These are phyloP conservation scores for Hypotaenidia philippensis DNA, from an alignment of 2,797 vertebrate genomes.

Conservation along the genomic window DNA sequence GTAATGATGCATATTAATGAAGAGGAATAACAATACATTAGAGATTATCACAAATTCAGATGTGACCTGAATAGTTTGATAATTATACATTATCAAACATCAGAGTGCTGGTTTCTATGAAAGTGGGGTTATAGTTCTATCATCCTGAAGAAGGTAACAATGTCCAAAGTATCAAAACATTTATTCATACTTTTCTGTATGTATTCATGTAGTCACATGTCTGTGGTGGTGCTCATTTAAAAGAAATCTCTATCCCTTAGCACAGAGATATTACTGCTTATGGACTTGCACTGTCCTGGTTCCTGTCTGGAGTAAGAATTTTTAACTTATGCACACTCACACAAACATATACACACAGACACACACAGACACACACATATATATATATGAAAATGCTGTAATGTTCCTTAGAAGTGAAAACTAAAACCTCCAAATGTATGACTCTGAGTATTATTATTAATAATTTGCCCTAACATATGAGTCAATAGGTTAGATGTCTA, in stretches of 20 bases:
- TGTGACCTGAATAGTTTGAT: not conserved
- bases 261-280: not conserved
- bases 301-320: not conserved
- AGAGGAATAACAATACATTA: not conserved
- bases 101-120: not conserved
- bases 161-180: not conserved
- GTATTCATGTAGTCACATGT: not conserved
- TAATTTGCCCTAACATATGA: not conserved
- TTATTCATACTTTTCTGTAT: not conserved
- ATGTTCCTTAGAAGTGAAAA: not conserved
- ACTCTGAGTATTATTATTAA: not conserved
- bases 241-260: not conserved
- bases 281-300: not conserved
- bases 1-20: not conserved
- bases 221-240: not conserved
- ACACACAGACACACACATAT: too few relatives aligned
- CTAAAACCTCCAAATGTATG: not conserved
- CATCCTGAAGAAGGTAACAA: fast-evolving
- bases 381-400: not conserved
- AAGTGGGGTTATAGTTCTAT: not conserved
- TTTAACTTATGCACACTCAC: not conserved
- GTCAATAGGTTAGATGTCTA: not conserved
- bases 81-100: not conserved
- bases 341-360: too few relatives aligned
- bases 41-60: not conserved